phyloP scores from a whole-genome alignment of 2,113 vertebrate species.

The Nansenia antarctica region DNA sequence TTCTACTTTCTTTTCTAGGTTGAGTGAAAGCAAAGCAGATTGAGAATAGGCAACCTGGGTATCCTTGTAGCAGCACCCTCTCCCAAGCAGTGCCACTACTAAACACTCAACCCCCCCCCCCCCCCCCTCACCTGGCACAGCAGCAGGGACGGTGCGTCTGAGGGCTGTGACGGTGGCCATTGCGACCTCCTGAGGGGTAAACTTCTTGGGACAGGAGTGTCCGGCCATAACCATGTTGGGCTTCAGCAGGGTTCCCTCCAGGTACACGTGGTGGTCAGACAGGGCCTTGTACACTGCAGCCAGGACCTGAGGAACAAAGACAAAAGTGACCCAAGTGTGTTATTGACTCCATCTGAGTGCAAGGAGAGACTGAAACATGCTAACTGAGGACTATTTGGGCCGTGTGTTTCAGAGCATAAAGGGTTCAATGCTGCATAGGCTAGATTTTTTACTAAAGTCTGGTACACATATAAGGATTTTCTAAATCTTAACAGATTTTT shows the following conservation, averaged over 20 bases:
- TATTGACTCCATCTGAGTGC: too few relatives aligned
- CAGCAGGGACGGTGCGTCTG: conserved; percentile 88
- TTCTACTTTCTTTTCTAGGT: too few relatives aligned
- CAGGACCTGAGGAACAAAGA: conserved; percentile 78
- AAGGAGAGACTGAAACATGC: too few relatives aligned
- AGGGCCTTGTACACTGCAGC: conserved; percentile 94
- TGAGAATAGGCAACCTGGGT: too few relatives aligned
- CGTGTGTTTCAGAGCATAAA: background rate
- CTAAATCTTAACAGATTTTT: too few relatives aligned
- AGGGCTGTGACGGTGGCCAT: conserved; percentile 92
- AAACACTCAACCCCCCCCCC: background rate
- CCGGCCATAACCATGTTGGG: conserved; percentile 97
- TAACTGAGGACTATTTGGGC: background rate
- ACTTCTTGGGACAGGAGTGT: conserved; percentile 89
- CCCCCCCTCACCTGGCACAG: conserved; percentile 84
- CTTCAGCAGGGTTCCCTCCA: conserved; percentile 94
- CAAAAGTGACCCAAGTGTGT: background rate
- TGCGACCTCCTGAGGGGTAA: conserved; percentile 87
- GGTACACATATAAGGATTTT: too few relatives aligned
- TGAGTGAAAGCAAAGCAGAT: too few relatives aligned
- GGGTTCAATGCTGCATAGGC: too few relatives aligned
- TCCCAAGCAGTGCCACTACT: background rate
- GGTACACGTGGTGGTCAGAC: conserved; percentile 92
- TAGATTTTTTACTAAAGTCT: too few relatives aligned
- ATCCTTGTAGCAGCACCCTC: too few relatives aligned